A percentile compares a stretch with the other conserved stretches of the same genome.
Conservation (phyloP, 2,888 invertebrate species). For the Drosophila macrospina region DNA sequence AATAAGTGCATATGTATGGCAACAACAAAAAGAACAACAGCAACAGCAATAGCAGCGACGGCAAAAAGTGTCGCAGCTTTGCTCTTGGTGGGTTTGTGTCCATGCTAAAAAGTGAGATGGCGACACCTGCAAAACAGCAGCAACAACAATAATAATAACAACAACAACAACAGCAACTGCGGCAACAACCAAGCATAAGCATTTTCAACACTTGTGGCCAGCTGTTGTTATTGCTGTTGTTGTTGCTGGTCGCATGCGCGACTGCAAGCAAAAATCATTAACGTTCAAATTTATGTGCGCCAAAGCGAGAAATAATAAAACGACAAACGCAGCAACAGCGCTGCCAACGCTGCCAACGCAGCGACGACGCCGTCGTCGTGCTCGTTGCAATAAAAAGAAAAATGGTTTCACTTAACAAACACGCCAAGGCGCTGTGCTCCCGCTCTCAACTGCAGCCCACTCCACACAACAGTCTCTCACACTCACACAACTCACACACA, state of each 20-base stretch:
- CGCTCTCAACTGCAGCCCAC: conserved; percentile 9
- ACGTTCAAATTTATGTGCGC: conserved; percentile 75
- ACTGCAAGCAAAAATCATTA: conserved; percentile 81
- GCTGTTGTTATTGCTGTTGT: conserved; percentile 41
- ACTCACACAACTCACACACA: conserved; percentile 12
- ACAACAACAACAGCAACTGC: conserved; percentile 14
- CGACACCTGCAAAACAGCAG: conserved; percentile 68
- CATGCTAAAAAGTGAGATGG: conserved; percentile 74
- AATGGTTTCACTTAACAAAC: conserved; percentile 83
- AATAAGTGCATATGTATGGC: conserved; percentile 39
- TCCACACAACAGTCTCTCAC: conserved; percentile 2
- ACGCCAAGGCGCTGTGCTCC: conserved; percentile 68
- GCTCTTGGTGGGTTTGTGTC: conserved; percentile 63
- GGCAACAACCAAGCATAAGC: conserved; percentile 34
- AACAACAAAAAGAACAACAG: not conserved
- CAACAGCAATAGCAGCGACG: not conserved
- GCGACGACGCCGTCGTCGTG: conserved; percentile 21
- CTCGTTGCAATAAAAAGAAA: conserved; percentile 75
- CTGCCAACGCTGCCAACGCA: conserved; percentile 10
- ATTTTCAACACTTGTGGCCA: conserved; percentile 73
- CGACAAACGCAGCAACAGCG: conserved; percentile 39
- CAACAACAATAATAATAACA: conserved; percentile 25
- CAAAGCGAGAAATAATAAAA: conserved; percentile 80
- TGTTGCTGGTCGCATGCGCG: conserved; percentile 59
- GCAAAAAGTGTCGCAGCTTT: conserved; percentile 62